Percentiles rank a stretch among this genome's conserved stretches.
phyloP scores from a whole-genome alignment of 2,888 invertebrate species.

The Mallateleia sp. region DNA sequence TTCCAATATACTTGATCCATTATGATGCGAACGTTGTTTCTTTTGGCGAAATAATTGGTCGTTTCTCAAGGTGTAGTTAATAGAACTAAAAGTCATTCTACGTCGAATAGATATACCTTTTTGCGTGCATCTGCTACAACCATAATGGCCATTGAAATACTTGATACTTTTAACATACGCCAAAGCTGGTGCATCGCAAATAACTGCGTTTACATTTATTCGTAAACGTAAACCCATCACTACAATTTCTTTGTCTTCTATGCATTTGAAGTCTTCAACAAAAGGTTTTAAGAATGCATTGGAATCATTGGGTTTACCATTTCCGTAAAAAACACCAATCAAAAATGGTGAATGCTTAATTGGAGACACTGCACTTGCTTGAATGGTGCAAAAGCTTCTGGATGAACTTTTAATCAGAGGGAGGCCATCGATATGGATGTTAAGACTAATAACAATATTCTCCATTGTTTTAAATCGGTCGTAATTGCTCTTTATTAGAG shows the following conservation, averaged over 20 bases:
- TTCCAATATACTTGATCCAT: conserved; percentile 33
- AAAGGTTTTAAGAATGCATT: conserved; percentile 9
- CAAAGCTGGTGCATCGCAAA: conserved; percentile 46
- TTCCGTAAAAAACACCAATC: conserved; percentile 33
- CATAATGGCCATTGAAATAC: conserved; percentile 47
- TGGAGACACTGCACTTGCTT: conserved; percentile 22
- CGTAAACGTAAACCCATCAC: not conserved
- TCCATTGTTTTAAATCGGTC: not conserved
- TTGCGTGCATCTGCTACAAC: conserved; percentile 22
- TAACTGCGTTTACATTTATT: conserved; percentile 23
- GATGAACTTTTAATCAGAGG: conserved; percentile 21
- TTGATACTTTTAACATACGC: conserved; percentile 30
- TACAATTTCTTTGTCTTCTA: conserved; percentile 12
- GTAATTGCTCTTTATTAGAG: not conserved
- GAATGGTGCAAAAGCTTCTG: conserved; percentile 20
- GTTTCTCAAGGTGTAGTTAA: conserved; percentile 9
- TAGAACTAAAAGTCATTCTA: conserved; percentile 38
- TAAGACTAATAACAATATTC: not conserved
- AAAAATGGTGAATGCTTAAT: conserved; percentile 17
- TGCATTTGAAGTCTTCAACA: conserved; percentile 12
- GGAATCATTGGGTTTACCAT: conserved; percentile 13
- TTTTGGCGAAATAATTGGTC: conserved; percentile 34
- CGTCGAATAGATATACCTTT: conserved; percentile 25
- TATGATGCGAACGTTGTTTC: conserved; percentile 21
- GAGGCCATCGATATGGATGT: conserved; percentile 42